Conservation (phyloP, 2,797 vertebrate species). For the Sebastes alutus region DNA sequence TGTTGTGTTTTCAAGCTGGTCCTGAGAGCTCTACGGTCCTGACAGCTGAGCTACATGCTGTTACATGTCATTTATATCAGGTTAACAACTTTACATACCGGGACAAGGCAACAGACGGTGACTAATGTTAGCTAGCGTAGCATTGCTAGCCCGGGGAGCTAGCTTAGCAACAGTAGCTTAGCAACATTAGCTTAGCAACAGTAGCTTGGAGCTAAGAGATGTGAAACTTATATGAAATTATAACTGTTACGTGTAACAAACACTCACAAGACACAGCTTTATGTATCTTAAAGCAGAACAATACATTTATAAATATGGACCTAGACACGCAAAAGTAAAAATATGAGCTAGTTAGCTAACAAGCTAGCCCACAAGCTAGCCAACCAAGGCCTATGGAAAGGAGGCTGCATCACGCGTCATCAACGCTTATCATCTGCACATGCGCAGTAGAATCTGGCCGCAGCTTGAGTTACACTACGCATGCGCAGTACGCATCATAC, state of each 20-base stretch:
- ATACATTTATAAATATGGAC: accelerated
- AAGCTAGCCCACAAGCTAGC: constrained; percentile 46
- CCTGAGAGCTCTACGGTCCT: not conserved
- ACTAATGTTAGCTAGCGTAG: constrained; percentile 22
- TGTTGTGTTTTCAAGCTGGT: not conserved
- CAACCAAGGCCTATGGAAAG: too few species aligned
- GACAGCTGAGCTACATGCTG: not conserved
- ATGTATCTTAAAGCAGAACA: not conserved
- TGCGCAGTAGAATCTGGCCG: too few species aligned
- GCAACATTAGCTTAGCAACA: constrained; percentile 32
- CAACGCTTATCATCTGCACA: too few species aligned
- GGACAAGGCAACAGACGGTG: constrained; percentile 13
- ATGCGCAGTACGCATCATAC: too few species aligned
- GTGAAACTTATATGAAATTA: constrained; percentile 8
- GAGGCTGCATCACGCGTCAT: too few species aligned
- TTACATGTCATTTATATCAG: accelerated
- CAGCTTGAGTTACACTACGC: too few species aligned
- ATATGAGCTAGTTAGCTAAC: constrained; percentile 44
- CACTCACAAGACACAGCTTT: accelerated
- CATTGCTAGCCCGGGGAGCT: constrained; percentile 11
- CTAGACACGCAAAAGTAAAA: not conserved
- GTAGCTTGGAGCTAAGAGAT: constrained; percentile 49
- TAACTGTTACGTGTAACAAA: not conserved
- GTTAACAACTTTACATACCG: not conserved
- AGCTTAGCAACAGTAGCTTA: constrained; percentile 36